Percentiles rank a stretch among this genome's conserved stretches.
These are phyloP conservation scores for Pollimyrus isidori DNA, from an alignment of 2,113 vertebrate genomes.

Conservation along the genomic window DNA sequence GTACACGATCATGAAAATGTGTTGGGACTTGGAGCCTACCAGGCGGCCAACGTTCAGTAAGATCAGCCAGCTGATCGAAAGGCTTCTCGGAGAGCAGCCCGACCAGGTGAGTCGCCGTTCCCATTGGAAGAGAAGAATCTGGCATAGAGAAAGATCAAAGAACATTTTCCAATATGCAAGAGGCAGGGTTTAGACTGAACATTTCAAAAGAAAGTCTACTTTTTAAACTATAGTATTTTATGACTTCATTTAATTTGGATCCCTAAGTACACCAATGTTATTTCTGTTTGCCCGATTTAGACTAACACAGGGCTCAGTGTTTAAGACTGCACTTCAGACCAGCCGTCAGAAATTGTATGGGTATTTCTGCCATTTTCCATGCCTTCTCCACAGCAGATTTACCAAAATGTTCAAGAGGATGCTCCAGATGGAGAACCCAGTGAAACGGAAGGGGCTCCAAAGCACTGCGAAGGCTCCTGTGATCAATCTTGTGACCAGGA, in stretches of 20 bases:
- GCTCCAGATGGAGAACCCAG: constrained; percentile 32
- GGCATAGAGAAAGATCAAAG: neutral
- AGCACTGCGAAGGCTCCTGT: constrained; percentile 66
- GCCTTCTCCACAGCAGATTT: constrained; percentile 40
- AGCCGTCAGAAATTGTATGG: neutral
- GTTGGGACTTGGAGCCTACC: constrained; percentile 86
- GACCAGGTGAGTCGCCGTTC: constrained; percentile 50
- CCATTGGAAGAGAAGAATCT: neutral
- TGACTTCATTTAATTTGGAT: neutral
- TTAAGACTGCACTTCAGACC: neutral
- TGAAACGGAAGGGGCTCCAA: constrained; percentile 57
- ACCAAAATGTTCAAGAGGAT: constrained; percentile 56
- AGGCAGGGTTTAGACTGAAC: neutral
- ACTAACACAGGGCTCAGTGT: neutral
- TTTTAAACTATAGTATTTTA: neutral
- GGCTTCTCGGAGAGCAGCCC: constrained; percentile 56
- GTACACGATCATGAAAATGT: constrained; percentile 85
- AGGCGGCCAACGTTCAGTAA: constrained; percentile 77
- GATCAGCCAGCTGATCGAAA: constrained; percentile 73
- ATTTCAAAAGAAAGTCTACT: neutral
- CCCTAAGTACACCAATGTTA: neutral
- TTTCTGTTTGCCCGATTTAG: neutral
- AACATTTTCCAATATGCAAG: neutral
- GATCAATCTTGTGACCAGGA: constrained; percentile 75
- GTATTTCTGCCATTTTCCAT: constrained; percentile 7